Conservation (phyloP, 2,888 invertebrate species). For the Crossocerus cetratus region DNA sequence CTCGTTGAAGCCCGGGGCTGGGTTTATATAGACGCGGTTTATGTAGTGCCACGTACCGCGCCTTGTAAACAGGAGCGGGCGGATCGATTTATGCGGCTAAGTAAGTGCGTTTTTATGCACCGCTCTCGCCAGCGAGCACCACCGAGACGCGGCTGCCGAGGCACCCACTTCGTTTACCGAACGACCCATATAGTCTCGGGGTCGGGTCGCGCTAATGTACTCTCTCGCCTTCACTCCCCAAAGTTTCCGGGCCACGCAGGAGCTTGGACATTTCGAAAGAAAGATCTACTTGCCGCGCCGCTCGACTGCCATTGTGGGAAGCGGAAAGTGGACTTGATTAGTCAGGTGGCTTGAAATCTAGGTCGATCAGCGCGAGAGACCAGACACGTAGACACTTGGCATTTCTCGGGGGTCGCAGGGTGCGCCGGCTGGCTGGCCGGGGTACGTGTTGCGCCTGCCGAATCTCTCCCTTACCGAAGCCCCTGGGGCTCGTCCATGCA, state of each 20-base stretch:
- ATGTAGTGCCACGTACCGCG: conserved; percentile 47
- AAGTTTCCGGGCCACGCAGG: neutral
- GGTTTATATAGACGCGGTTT: conserved; percentile 30
- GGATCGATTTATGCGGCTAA: conserved; percentile 61
- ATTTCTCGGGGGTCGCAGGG: neutral
- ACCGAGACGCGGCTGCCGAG: conserved; percentile 47
- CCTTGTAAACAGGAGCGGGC: conserved; percentile 50
- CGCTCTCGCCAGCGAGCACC: conserved; percentile 56
- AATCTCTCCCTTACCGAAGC: conserved; percentile 1
- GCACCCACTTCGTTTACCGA: conserved; percentile 48
- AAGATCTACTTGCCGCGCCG: too few relatives aligned
- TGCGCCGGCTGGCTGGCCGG: neutral
- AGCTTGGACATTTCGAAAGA: too few relatives aligned
- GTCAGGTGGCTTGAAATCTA: conserved; percentile 15
- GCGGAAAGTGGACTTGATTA: neutral
- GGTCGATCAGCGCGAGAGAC: conserved; percentile 18
- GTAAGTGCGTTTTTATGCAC: conserved; percentile 62
- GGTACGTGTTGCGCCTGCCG: conserved; percentile 19
- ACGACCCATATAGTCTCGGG: conserved; percentile 31
- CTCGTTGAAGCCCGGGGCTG: conserved; percentile 1
- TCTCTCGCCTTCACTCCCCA: neutral
- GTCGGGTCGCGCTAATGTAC: neutral
- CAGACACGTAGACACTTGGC: neutral
- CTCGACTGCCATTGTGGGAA: too few relatives aligned
- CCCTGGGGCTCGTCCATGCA: neutral